Percentiles rank a stretch among this genome's conserved stretches.
Conservation (phyloP, 1,140 invertebrate species). For the Batillaria attramentaria region DNA sequence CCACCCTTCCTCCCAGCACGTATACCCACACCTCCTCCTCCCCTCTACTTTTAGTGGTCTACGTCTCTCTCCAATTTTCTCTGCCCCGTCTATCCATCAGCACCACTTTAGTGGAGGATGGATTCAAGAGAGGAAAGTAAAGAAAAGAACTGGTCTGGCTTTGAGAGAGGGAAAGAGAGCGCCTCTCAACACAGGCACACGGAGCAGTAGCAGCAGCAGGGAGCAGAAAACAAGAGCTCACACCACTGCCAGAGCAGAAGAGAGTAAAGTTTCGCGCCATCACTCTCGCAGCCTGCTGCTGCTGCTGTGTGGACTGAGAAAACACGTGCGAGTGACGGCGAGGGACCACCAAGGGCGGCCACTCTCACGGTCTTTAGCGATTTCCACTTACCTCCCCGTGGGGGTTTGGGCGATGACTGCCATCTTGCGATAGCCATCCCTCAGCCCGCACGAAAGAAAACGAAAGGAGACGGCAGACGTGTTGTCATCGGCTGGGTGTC, state of each 20-base stretch:
- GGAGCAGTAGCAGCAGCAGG: not conserved
- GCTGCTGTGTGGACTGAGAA: constrained; percentile 29
- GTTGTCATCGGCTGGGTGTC: not conserved
- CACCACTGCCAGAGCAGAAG: constrained; percentile 19
- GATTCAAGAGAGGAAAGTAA: not conserved
- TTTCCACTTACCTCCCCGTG: constrained; percentile 29
- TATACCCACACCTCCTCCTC: too few species aligned
- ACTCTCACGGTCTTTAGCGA: constrained; percentile 34
- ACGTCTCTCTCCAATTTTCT: too few species aligned
- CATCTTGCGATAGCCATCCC: constrained; percentile 22
- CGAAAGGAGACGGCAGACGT: constrained; percentile 9
- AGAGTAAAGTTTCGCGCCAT: constrained; percentile 25
- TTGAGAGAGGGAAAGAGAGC: too few species aligned
- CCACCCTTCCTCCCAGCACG: too few species aligned
- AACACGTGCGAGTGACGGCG: constrained; percentile 28
- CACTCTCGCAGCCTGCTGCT: not conserved
- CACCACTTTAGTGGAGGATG: constrained; percentile 11
- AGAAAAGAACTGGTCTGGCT: too few species aligned
- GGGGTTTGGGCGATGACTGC: constrained; percentile 11
- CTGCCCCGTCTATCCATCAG: too few species aligned
- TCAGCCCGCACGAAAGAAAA: not conserved
- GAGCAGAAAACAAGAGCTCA: constrained; percentile 8
- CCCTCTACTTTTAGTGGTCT: too few species aligned
- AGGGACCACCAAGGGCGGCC: constrained; percentile 30
- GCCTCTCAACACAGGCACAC: not conserved